Percentiles rank a stretch among this genome's conserved stretches.
These are phyloP conservation scores for Conops quadrifasciatus DNA, from an alignment of 2,888 invertebrate genomes.

Conservation along the genomic window DNA sequence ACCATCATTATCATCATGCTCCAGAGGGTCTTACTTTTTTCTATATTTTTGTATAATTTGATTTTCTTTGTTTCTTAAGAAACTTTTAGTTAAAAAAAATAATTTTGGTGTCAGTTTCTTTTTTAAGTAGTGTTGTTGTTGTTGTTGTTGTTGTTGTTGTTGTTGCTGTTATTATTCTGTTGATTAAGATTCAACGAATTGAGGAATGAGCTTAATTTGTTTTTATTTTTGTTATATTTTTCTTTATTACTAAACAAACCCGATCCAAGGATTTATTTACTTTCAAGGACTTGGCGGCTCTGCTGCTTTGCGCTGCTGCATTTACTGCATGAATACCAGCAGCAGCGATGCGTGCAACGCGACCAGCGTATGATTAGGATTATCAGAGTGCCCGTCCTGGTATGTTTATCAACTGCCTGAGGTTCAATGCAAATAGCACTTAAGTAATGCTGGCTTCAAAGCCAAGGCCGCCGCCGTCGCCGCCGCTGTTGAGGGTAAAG, in stretches of 20 bases:
- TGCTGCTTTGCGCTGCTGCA: neutral
- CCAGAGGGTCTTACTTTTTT: too few species aligned
- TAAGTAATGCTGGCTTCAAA: constrained; percentile 18
- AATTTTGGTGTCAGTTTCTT: too few species aligned
- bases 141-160: too few species aligned
- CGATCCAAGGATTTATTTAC: neutral
- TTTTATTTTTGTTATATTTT: too few species aligned
- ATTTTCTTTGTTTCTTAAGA: too few species aligned
- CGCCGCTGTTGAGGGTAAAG: neutral
- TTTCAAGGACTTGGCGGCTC: neutral
- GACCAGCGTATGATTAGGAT: constrained; percentile 5
- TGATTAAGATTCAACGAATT: too few species aligned
- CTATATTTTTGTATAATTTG: too few species aligned
- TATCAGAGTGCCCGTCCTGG: constrained; percentile 21
- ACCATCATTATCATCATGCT: too few species aligned
- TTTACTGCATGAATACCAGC: neutral
- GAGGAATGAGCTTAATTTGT: too few species aligned
- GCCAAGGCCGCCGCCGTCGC: constrained; percentile 23
- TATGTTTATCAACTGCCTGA: constrained; percentile 18
- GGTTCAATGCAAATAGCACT: constrained; percentile 29
- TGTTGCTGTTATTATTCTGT: too few species aligned
- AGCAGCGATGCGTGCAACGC: neutral
- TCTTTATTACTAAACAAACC: neutral
- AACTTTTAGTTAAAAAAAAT: too few species aligned
- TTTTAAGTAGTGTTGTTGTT: too few species aligned